phyloP scores from a whole-genome alignment of 2,113 vertebrate genomes.

The Proteles cristata region DNA sequence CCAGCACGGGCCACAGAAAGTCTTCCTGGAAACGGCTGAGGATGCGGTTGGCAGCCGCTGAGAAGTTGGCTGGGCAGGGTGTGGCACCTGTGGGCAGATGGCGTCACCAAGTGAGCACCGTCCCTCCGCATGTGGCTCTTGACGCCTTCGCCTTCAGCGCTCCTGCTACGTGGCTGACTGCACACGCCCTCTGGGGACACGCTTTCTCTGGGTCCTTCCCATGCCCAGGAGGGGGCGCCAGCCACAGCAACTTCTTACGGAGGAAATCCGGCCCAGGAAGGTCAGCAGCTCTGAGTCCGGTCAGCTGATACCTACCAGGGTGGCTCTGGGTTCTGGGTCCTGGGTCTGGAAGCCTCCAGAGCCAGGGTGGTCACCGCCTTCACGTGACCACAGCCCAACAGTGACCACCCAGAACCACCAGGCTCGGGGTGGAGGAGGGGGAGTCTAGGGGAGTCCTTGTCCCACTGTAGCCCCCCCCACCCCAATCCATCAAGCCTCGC shows the following conservation, averaged over 20 bases:
- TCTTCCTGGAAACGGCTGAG: conserved; percentile 43
- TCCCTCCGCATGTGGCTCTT: rapidly evolving
- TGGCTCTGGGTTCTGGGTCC: background rate
- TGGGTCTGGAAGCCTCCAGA: background rate
- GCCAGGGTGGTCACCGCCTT: too few species aligned
- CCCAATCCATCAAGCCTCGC: background rate
- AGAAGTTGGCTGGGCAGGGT: background rate
- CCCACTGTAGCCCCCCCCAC: rapidly evolving
- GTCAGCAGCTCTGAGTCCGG: background rate
- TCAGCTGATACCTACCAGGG: background rate
- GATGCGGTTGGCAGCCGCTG: rapidly evolving
- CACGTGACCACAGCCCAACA: rapidly evolving
- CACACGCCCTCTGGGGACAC: background rate
- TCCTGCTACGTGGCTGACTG: rapidly evolving
- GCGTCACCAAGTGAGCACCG: background rate
- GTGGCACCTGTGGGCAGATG: background rate
- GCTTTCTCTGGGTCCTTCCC: rapidly evolving
- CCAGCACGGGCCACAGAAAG: conserved; percentile 72
- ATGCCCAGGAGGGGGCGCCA: too few species aligned
- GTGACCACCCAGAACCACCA: background rate
- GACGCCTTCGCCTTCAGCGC: rapidly evolving
- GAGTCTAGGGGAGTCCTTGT: too few species aligned
- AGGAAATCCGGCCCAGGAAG: background rate
- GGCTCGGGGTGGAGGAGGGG: background rate
- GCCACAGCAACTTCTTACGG: background rate